Percentiles rank a stretch among this genome's conserved stretches.
Conservation (phyloP, 2,797 vertebrate species). For the Sphenopsis melanotis region DNA sequence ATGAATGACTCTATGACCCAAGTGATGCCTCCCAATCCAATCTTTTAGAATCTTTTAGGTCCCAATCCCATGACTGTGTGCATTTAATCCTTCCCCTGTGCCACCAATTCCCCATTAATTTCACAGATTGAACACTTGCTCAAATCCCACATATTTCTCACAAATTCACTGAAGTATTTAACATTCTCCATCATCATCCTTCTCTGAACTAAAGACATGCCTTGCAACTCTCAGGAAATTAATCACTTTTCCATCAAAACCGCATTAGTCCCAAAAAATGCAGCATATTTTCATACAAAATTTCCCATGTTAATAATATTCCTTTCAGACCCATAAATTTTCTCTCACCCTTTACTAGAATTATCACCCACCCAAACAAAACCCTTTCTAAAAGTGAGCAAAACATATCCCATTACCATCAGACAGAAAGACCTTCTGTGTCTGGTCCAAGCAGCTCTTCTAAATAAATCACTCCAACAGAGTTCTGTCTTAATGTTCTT, state of each 20-base stretch:
- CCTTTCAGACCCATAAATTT: slow-evolving; percentile 29
- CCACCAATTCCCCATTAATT: slow-evolving; percentile 8
- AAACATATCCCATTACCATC: background rate
- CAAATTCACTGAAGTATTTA: background rate
- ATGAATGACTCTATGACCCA: background rate
- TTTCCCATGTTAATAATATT: background rate
- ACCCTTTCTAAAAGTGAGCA: background rate
- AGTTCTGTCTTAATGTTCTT: slow-evolving; percentile 5
- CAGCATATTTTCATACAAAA: slow-evolving; percentile 5
- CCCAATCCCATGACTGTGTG: background rate
- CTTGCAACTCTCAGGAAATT: background rate
- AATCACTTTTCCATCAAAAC: slow-evolving; percentile 21
- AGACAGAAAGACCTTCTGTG: slow-evolving; percentile 9
- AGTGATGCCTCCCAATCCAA: background rate
- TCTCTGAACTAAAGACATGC: background rate
- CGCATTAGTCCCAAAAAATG: background rate
- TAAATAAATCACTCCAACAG: slow-evolving; percentile 21
- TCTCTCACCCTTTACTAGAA: background rate
- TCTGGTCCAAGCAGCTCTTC: background rate
- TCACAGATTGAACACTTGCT: background rate
- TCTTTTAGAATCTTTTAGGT: background rate
- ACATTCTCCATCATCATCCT: background rate
- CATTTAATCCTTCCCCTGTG: background rate
- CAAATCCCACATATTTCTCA: slow-evolving; percentile 20
- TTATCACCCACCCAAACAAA: background rate